Base-by-base conservation (phyloP, 2,113 vertebrate genomes). In the Cyprinodon variegatus region DNA sequence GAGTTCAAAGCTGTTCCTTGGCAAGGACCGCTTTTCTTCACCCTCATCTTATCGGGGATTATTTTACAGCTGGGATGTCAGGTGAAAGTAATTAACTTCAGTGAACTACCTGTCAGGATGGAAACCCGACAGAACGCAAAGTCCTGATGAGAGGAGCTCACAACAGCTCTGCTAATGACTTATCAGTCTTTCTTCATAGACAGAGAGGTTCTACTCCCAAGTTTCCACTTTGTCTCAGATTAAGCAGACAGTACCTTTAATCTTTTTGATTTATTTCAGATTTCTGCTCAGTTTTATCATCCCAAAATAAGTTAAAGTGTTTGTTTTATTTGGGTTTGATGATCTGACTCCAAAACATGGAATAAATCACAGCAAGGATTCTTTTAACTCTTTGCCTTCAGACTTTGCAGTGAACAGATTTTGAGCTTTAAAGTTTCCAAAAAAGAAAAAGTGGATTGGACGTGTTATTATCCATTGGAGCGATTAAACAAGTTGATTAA, bases 11-110 rank as follows among this genome's bases (percentile, higher is more conserved):
- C 73, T 66, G 50, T 50, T 78, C 61, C 39, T 5, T 12, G 22
- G 29, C 20, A 20, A 59, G 12, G 7, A n/a, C 40, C 67, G 5
- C 0, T 43, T 61, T 64, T 11, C 50, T 77, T 69, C 65, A 41
- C 17, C 41, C 75, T 53, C 68, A 17, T 84, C 72, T 83, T 79
- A 79, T 84, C 67, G 20, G 41, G 65, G 78, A 82, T 86, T 83
- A 83, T 80, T 87, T 78, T 86, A 60, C 29, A 70, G 22, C 61
- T 8, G 63, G 40, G 66, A 85, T 65, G 65, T 84, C 72, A 70
- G 79, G 72, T 78, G 73, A 83, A 88, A 85, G 83, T 77, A 90
- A 88, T 90, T 88, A 85, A 70, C 77, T 70, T 53, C 71, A 60
- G 41, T 66, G 74, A 87, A 76, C 78, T 82, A 73, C 72, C 80